These are phyloP conservation scores for Calidris pugnax DNA, from an alignment of 2,113 vertebrate genomes.

Conservation along the genomic window DNA sequence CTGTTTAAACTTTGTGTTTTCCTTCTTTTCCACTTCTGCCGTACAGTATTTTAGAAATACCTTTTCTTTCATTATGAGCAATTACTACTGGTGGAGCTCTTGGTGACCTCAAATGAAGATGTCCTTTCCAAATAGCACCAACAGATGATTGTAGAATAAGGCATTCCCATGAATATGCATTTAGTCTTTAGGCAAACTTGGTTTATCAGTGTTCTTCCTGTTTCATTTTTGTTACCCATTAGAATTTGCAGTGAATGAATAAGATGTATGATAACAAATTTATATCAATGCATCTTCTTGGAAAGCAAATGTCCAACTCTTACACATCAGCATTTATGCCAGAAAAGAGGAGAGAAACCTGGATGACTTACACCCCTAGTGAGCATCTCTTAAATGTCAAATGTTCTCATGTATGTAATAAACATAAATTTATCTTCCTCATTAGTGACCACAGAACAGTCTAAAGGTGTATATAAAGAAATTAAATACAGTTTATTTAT, in stretches of 20 bases:
- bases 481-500: background rate
- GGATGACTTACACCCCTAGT: background rate
- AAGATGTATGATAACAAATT: background rate
- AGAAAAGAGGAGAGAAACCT: background rate
- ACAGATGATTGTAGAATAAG: background rate
- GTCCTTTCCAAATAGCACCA: background rate
- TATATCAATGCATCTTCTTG: background rate
- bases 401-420: background rate
- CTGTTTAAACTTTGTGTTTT: background rate
- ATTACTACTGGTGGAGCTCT: background rate
- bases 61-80: background rate
- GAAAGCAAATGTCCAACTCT: background rate
- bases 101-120: background rate
- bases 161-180: background rate
- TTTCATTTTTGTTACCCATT: background rate
- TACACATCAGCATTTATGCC: background rate
- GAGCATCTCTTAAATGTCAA: background rate
- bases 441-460: background rate
- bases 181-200: background rate
- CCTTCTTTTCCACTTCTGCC: background rate
- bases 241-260: background rate
- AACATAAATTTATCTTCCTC: background rate
- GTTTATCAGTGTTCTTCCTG: background rate
- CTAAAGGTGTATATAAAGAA: background rate
- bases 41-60: background rate